Conservation (phyloP, 2,888 invertebrate species). For the Stenchaetothrips biformis region DNA sequence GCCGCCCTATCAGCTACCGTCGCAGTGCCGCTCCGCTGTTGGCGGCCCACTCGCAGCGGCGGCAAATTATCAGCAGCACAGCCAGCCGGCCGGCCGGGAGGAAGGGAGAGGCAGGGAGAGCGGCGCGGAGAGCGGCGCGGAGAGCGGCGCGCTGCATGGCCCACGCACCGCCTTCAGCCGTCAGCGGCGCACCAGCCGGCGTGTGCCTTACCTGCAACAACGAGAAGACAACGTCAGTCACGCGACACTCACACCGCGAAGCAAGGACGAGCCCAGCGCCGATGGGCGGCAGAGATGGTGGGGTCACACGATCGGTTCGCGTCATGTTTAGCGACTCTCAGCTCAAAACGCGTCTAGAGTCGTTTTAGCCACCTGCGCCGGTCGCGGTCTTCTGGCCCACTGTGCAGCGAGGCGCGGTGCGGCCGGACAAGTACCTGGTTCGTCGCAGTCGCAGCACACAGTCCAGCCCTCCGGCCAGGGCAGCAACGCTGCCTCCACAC, state of each 20-base stretch:
- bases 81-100: not conserved
- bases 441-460: not conserved
- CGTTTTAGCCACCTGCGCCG: too few relatives aligned
- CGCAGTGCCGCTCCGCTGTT: not conserved
- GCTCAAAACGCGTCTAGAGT: too few relatives aligned
- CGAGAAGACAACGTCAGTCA: not conserved
- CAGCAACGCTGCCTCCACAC: too few relatives aligned
- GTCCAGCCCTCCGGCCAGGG: not conserved
- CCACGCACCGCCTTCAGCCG: not conserved
- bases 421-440: too few relatives aligned
- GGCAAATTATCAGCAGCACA: constrained; percentile 2
- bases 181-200: not conserved
- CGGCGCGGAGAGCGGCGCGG: not conserved
- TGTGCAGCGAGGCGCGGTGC: not conserved
- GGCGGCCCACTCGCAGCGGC: not conserved
- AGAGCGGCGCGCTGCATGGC: too few relatives aligned
- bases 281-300: too few relatives aligned
- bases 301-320: too few relatives aligned
- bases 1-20: constrained; percentile 18
- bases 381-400: too few relatives aligned
- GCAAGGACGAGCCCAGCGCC: too few relatives aligned
- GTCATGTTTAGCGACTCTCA: too few relatives aligned
- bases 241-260: not conserved
- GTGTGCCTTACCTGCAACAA: constrained; percentile 10
- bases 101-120: not conserved